Percentiles rank a stretch among this genome's conserved stretches.
These are phyloP conservation scores for Pedetes capensis DNA, from an alignment of 2,113 vertebrate species.

Conservation along the genomic window DNA sequence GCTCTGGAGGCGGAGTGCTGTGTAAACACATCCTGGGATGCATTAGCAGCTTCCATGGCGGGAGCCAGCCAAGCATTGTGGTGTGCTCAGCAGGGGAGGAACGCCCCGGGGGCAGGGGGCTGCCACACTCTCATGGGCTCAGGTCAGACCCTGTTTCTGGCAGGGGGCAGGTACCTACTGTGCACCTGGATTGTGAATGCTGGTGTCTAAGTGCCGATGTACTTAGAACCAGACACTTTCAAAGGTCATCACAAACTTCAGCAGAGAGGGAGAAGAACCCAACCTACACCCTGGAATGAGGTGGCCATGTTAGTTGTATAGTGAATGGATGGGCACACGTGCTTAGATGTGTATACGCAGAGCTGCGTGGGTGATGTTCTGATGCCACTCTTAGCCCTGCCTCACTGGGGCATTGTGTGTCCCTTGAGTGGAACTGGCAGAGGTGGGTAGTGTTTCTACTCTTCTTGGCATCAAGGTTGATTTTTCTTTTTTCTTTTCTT, in stretches of 20 bases:
- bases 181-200: not conserved
- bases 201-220: not conserved
- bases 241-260: not conserved
- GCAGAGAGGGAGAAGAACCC: not conserved
- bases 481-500: not conserved
- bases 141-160: not conserved
- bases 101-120: accelerated
- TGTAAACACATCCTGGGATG: slow-evolving; percentile 50
- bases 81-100: not conserved
- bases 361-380: accelerated
- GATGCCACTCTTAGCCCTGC: not conserved
- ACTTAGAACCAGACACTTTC: not conserved
- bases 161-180: not conserved
- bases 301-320: not conserved
- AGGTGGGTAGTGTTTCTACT: not conserved
- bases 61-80: slow-evolving; percentile 28
- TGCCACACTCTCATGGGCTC: accelerated
- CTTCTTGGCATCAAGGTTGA: not conserved
- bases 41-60: not conserved
- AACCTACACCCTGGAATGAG: not conserved
- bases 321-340: not conserved
- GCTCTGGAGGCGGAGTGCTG: not conserved
- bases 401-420: not conserved
- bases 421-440: not conserved
- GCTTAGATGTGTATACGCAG: accelerated